These are phyloP conservation scores for Andrena chrysosceles DNA, from an alignment of 2,888 invertebrate genomes.

Conservation along the genomic window DNA sequence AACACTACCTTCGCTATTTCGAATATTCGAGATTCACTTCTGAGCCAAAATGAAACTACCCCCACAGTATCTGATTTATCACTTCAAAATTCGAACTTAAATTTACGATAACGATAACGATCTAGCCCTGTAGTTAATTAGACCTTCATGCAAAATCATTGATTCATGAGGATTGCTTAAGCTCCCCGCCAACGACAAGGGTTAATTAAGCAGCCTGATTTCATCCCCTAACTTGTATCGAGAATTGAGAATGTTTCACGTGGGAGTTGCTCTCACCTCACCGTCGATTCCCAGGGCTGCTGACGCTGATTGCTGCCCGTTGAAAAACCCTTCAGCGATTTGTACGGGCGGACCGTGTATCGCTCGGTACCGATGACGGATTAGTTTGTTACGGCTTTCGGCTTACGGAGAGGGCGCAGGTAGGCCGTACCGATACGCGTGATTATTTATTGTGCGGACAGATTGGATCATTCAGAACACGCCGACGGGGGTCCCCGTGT, in stretches of 20 bases:
- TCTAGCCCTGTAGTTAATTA: constrained; percentile 1
- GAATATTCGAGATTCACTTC: no score
- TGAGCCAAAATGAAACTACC: no score
- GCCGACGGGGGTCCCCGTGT: constrained; percentile 64
- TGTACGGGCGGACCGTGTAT: constrained; percentile 39
- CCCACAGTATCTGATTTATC: no score
- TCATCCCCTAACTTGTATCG: not conserved
- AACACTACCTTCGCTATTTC: no score
- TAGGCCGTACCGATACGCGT: constrained; percentile 74
- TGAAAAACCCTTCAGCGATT: constrained; percentile 62
- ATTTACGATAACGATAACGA: not conserved
- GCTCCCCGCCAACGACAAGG: constrained; percentile 11
- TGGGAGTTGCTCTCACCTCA: constrained; percentile 28
- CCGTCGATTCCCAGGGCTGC: constrained; percentile 37
- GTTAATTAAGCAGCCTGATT: constrained; percentile 16
- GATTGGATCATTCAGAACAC: constrained; percentile 79
- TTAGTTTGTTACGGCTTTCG: constrained; percentile 77
- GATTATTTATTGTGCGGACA: constrained; percentile 78
- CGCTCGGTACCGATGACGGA: constrained; percentile 71
- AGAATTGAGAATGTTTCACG: constrained; percentile 16
- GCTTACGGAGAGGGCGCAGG: constrained; percentile 66
- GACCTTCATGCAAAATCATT: not conserved
- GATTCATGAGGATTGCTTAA: not conserved
- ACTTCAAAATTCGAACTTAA: no score
- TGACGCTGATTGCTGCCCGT: constrained; percentile 66